Evolutionary conservation across 2,797 vertebrate genomes (phyloP).

Genomic region (Hyperoplus immaculatus): DNA sequence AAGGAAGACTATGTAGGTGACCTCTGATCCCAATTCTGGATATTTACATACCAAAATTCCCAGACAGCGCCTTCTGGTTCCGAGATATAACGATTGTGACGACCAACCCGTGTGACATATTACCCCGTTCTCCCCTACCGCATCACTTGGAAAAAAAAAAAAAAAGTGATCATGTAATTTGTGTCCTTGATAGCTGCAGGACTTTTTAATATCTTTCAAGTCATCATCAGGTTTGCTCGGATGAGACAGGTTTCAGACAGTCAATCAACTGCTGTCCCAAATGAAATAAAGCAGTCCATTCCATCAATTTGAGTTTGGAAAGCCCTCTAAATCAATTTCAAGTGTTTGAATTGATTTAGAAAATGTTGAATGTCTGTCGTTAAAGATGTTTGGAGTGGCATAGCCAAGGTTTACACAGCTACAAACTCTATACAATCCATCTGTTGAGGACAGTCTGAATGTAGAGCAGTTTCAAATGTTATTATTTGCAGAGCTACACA

Average conservation of each 20-base stretch:
- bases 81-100: too few species aligned
- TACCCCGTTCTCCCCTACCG: too few species aligned
- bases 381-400: neutral
- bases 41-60: too few species aligned
- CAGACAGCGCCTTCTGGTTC: too few species aligned
- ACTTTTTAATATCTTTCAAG: neutral
- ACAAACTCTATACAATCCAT: too few species aligned
- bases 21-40: too few species aligned
- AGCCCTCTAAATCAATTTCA: slow-evolving; percentile 14
- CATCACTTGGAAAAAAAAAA: too few species aligned
- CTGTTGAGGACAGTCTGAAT: neutral
- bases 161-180: neutral
- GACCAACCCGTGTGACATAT: too few species aligned
- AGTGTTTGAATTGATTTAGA: slow-evolving; percentile 1
- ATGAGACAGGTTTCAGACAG: neutral
- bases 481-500: too few species aligned
- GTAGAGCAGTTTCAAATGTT: neutral
- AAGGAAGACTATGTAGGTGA: too few species aligned
- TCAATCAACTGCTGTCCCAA: slow-evolving; percentile 7
- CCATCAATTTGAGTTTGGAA: slow-evolving; percentile 8
- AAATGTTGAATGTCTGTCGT: neutral
- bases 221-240: neutral
- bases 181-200: neutral
- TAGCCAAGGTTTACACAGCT: neutral
- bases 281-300: slow-evolving; percentile 9